Evolutionary conservation across 2,888 invertebrate genomes (phyloP), one percentile per base, ranked within the genome.

Genomic region (Acleris laterana): DNA sequence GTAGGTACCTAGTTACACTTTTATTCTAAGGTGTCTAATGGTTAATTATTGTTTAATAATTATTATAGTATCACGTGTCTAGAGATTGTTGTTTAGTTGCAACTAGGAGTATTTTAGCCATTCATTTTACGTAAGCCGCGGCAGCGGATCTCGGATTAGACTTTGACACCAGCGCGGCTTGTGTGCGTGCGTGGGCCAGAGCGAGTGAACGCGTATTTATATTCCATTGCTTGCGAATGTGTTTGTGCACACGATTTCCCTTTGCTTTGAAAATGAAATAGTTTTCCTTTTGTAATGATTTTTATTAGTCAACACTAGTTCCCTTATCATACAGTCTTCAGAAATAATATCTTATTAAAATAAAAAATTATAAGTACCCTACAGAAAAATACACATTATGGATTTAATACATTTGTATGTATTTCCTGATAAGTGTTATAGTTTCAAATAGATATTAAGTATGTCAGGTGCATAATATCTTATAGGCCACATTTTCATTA

Each of bases 81-180:
- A 60, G 22, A 22, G 25, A 58, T 66, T 53, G 28, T 49, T 65
- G 20, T 44, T 44, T 53, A 63, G 25, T 48, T 44, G 11, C 16
- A 5, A 56, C 60, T 56, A 42, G 62, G 6, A 46, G 49, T 65
- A 32, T 56, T 62, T 62, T 25, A 62, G 66, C 68, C 68, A 59
- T 66, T 57, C 49, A 51, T 57, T 76, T 74, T 76, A 77, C 73
- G 76, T 80, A 77, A 79, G 80, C 74, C 71, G 66, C 67, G 59
- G 69, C 68, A 69, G 68, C 71, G 74, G 75, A 70, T 74, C 77
- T 77, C 74, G 71, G 82, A 81, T 88, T 90, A 89, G 90, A 91
- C 90, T 91, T 90, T 90, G 91, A 90, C 89, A 89, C 90, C 83
- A 79, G 77, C 77, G 74, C 68, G 70, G 74, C 72, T 63, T 77